These are phyloP conservation scores for Spilarctia lutea DNA, from an alignment of 2,888 invertebrate genomes.

Conservation along the genomic window DNA sequence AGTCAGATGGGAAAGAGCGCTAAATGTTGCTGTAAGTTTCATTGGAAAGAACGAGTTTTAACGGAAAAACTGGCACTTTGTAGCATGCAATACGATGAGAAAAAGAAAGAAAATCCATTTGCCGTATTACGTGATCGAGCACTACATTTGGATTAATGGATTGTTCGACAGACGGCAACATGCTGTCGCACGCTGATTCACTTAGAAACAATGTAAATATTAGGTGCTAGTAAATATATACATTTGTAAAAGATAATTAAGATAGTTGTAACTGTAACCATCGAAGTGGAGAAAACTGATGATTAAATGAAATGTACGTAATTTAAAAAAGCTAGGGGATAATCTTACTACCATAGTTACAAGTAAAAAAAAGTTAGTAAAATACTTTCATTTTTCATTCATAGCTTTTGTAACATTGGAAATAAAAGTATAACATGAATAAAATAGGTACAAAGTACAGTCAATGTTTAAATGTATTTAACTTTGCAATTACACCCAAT, in stretches of 20 bases:
- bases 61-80: constrained; percentile 35
- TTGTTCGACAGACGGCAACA: constrained; percentile 54
- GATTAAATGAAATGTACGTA: not conserved
- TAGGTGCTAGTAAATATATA: not conserved
- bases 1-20: constrained; percentile 14
- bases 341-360: too few relatives aligned
- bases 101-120: constrained; percentile 50
- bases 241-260: not conserved
- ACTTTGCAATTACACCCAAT: constrained; percentile 7
- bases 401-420: not conserved
- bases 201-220: constrained; percentile 2
- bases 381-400: not conserved
- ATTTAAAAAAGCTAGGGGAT: not conserved
- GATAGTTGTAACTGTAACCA: too few relatives aligned
- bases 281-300: too few relatives aligned
- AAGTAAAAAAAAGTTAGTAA: not conserved
- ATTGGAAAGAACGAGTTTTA: constrained; percentile 31
- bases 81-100: constrained; percentile 35
- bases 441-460: not conserved
- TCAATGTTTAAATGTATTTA: not conserved
- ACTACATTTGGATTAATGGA: constrained; percentile 63
- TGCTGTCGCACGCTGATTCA: constrained; percentile 39
- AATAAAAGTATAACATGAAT: constrained; percentile 7
- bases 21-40: constrained; percentile 37
- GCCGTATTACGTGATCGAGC: constrained; percentile 58